phyloP scores from a whole-genome alignment of 2,888 invertebrate species.

The Allacma fusca region DNA sequence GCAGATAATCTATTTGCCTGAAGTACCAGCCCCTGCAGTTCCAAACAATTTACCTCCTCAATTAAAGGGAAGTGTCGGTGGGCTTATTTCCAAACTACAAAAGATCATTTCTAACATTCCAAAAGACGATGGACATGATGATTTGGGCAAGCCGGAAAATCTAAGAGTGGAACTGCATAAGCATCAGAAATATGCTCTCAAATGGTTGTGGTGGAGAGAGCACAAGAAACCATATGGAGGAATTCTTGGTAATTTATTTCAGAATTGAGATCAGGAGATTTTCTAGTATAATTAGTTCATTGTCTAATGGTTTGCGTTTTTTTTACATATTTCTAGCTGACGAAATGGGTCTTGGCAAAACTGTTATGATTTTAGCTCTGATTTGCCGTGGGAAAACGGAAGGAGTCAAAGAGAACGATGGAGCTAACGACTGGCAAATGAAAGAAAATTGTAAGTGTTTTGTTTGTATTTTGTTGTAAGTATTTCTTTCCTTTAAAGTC shows the following conservation, averaged over 20 bases:
- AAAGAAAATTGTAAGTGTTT: constrained; percentile 39
- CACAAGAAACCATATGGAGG: constrained; percentile 83
- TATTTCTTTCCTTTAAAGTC: too few relatives aligned
- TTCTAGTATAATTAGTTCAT: too few relatives aligned
- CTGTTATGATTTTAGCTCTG: constrained; percentile 81
- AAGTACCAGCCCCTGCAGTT: neutral
- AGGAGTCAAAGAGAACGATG: constrained; percentile 60
- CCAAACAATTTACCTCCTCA: constrained; percentile 22
- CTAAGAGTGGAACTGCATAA: constrained; percentile 76
- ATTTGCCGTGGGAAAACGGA: constrained; percentile 67
- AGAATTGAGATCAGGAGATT: too few relatives aligned
- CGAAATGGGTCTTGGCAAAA: constrained; percentile 86
- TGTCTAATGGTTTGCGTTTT: neutral
- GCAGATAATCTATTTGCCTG: constrained; percentile 21
- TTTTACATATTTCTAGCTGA: constrained; percentile 68
- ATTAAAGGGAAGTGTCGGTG: constrained; percentile 44
- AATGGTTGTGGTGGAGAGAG: constrained; percentile 91
- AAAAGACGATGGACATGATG: constrained; percentile 67
- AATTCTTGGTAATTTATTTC: constrained; percentile 75
- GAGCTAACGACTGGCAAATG: constrained; percentile 46
- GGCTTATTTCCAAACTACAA: constrained; percentile 40
- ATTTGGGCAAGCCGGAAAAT: constrained; percentile 68
- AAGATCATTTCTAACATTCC: constrained; percentile 46
- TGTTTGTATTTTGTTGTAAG: too few relatives aligned
- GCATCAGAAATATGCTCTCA: constrained; percentile 85